phyloP scores from a whole-genome alignment of 2,888 invertebrate genomes.

The Prionchulus punctatus region DNA sequence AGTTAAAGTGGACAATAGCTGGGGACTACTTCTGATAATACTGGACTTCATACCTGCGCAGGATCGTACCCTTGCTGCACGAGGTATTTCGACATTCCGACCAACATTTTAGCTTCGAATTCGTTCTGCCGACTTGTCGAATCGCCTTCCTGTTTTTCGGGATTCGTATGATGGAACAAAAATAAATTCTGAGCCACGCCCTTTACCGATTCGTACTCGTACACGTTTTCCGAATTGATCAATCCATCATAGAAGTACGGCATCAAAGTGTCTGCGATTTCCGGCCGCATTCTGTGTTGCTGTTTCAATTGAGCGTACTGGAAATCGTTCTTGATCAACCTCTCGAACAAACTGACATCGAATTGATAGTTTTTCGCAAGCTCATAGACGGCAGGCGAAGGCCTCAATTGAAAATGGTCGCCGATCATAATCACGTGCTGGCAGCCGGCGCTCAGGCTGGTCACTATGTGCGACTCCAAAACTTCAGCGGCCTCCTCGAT shows the following conservation, averaged over 20 bases:
- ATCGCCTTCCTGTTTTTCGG: constrained; percentile 13
- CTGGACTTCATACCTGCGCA: too few relatives aligned
- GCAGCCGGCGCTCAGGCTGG: constrained; percentile 52
- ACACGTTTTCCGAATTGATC: constrained; percentile 38
- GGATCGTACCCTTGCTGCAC: constrained; percentile 45
- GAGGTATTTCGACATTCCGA: constrained; percentile 43
- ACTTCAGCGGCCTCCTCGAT: constrained; percentile 81
- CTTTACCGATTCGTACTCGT: constrained; percentile 42
- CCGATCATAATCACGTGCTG: constrained; percentile 70
- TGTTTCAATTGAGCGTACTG: constrained; percentile 45
- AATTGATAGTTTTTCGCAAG: constrained; percentile 50
- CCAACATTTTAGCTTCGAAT: constrained; percentile 49
- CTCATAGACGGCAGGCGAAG: constrained; percentile 51
- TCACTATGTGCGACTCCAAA: constrained; percentile 63
- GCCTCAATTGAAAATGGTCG: constrained; percentile 64
- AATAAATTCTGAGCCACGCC: constrained; percentile 50
- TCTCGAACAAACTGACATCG: constrained; percentile 63
- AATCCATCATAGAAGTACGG: constrained; percentile 52
- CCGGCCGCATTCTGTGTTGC: constrained; percentile 61
- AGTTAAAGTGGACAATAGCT: too few relatives aligned
- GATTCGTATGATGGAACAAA: constrained; percentile 42
- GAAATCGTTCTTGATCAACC: constrained; percentile 52
- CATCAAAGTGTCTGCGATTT: constrained; percentile 44
- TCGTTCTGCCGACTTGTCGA: constrained; percentile 41
- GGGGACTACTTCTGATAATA: too few relatives aligned